Conservation (phyloP, 64 coral and sea anemone genomes). For the Porites australiensis region DNA sequence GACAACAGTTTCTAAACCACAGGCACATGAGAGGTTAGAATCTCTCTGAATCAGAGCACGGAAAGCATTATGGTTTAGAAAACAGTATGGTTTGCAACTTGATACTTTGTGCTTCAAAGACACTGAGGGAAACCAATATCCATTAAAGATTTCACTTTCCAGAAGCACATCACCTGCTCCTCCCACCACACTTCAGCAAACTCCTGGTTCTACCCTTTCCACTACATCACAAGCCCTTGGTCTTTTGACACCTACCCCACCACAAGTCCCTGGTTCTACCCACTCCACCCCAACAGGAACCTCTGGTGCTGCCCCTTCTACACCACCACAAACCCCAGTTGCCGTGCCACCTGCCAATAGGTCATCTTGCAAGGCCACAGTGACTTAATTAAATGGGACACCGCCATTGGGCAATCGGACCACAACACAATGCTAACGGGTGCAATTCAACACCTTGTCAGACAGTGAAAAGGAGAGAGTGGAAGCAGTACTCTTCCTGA, state of each 20-base stretch:
- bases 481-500: constrained; percentile 30
- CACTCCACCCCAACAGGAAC: neutral
- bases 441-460: too few relatives aligned
- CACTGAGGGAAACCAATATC: neutral
- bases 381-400: too few relatives aligned
- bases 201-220: too few relatives aligned
- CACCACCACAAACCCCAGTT: neutral
- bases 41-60: neutral
- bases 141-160: constrained; percentile 4
- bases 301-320: neutral
- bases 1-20: too few relatives aligned
- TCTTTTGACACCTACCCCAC: neutral
- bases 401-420: too few relatives aligned
- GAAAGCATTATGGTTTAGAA: constrained; percentile 37
- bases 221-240: constrained; percentile 6
- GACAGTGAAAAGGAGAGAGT: constrained; percentile 21
- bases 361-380: too few relatives aligned
- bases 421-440: too few relatives aligned
- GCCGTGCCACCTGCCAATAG: neutral
- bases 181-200: too few relatives aligned
- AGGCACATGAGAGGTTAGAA: neutral
- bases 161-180: neutral
- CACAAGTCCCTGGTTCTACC: neutral
- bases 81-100: constrained; percentile 39
- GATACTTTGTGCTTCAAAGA: constrained; percentile 15